Conservation (phyloP, 2,797 vertebrate species). For the Xiphorhynchus erythropygius region DNA sequence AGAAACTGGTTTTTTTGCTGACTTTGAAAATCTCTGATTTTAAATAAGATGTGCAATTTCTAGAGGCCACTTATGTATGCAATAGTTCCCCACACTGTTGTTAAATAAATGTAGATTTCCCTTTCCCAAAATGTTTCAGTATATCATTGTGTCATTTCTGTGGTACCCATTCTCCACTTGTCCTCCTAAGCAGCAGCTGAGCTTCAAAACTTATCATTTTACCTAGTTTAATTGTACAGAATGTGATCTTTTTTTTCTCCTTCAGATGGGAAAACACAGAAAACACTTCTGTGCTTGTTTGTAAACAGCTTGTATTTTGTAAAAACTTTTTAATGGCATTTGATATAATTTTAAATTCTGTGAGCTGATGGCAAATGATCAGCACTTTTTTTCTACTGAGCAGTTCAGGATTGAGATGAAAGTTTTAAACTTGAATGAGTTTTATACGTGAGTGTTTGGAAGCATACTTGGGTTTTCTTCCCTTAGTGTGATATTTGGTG, state of each 20-base stretch:
- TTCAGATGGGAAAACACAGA: not conserved
- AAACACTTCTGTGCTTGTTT: not conserved
- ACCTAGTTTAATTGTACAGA: not conserved
- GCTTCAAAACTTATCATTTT: not conserved
- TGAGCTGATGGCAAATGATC: not conserved
- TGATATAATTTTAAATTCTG: not conserved
- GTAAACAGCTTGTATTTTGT: not conserved
- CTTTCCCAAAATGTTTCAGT: not conserved
- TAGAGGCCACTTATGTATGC: not conserved
- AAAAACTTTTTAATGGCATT: not conserved
- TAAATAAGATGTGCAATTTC: not conserved
- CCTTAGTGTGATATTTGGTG: not conserved
- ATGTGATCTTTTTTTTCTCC: not conserved
- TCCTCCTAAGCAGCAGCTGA: not conserved
- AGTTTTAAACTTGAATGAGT: not conserved
- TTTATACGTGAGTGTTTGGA: not conserved
- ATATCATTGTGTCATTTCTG: not conserved
- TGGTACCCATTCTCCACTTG: not conserved
- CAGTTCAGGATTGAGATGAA: not conserved
- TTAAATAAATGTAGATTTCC: not conserved
- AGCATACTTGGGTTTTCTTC: not conserved
- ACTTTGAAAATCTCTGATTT: not conserved
- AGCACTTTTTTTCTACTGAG: not conserved
- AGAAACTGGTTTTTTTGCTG: not conserved
- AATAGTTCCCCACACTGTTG: not conserved